These are phyloP conservation scores for Wasmannia auropunctata DNA, from an alignment of 1,140 invertebrate genomes.

Conservation along the genomic window DNA sequence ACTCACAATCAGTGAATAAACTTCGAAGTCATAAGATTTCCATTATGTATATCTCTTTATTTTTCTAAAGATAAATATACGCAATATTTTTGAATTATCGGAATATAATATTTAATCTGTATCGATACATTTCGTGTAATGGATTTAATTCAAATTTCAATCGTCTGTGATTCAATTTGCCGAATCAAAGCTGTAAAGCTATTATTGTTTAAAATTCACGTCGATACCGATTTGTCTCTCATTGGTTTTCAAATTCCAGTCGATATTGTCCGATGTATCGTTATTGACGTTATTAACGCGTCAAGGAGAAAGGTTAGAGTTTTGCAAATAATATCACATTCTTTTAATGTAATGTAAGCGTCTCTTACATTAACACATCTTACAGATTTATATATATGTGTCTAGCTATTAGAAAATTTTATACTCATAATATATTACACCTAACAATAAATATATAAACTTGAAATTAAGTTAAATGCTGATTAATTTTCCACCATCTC, in stretches of 20 bases:
- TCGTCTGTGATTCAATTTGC: not conserved
- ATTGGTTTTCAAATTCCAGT: not conserved
- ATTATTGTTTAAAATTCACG: not conserved
- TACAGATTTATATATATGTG: not conserved
- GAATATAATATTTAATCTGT: conserved; percentile 1
- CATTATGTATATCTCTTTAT: not conserved
- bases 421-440: not conserved
- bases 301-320: not conserved
- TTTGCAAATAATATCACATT: not conserved
- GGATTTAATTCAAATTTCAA: not conserved
- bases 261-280: not conserved
- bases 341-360: not conserved
- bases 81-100: not conserved
- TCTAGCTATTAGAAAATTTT: not conserved
- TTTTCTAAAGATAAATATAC: not conserved
- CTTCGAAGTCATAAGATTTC: not conserved
- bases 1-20: not conserved
- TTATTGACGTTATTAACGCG: not conserved
- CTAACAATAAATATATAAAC: not conserved
- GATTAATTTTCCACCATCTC: not conserved
- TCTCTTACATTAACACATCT: not conserved
- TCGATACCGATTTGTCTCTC: not conserved
- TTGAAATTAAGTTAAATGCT: not conserved
- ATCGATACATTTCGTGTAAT: not conserved
- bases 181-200: not conserved